Evolutionary conservation across 2,797 vertebrate genomes (phyloP).

Genomic region (Hoplostethus atlanticus): DNA sequence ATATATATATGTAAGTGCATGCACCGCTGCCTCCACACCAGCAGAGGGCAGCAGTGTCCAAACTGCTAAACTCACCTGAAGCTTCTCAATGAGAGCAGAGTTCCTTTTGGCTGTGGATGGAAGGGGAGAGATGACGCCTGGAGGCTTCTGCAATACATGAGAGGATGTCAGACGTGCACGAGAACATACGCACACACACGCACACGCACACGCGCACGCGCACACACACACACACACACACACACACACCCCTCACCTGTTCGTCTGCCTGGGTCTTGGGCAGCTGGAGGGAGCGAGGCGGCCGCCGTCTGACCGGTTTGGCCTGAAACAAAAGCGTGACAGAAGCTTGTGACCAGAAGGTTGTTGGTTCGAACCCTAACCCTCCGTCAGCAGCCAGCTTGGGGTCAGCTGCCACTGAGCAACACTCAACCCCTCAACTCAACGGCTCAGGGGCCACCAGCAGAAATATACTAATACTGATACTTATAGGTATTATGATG

Average conservation of each 20-base stretch:
- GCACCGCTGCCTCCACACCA: background rate
- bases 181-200: conserved; percentile 18
- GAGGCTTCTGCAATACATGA: conserved; percentile 40
- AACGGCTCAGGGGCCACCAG: too few relatives aligned
- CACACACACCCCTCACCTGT: conserved; percentile 58
- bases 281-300: conserved; percentile 72
- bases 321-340: conserved; percentile 57
- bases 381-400: too few relatives aligned
- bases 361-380: background rate
- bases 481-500: too few relatives aligned
- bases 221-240: conserved; percentile 30
- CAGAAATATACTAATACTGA: background rate
- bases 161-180: background rate
- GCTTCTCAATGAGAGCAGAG: conserved; percentile 85
- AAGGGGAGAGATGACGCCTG: conserved; percentile 48
- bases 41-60: conserved; percentile 42
- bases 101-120: conserved; percentile 76
- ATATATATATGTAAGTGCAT: background rate
- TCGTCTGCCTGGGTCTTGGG: conserved; percentile 38
- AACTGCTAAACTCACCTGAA: conserved; percentile 76
- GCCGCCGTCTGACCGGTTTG: conserved; percentile 76
- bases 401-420: background rate
- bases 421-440: background rate
- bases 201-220: conserved; percentile 25
- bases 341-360: too few relatives aligned